A percentile compares a stretch with the other conserved stretches of the same genome.
These are phyloP conservation scores for Bombus fervidus DNA, from an alignment of 1,140 invertebrate genomes.

Conservation along the genomic window DNA sequence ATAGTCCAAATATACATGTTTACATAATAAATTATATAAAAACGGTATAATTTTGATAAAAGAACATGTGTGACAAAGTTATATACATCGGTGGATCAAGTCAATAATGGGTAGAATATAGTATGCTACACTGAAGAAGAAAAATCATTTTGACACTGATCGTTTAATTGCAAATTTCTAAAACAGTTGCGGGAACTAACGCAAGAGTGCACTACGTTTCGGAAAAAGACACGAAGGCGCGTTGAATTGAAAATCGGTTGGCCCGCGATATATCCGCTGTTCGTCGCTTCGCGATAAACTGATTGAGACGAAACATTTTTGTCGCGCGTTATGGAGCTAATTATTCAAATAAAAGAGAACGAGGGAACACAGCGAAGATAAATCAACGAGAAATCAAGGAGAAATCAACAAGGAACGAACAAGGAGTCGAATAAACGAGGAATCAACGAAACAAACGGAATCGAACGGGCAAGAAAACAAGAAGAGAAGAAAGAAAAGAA, in stretches of 20 bases:
- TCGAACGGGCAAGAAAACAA: neutral
- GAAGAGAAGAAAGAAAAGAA: neutral
- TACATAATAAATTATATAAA: conserved; percentile 82
- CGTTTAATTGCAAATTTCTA: conserved; percentile 75
- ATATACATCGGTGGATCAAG: conserved; percentile 79
- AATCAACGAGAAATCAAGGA: neutral
- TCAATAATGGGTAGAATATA: conserved; percentile 67
- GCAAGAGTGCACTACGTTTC: conserved; percentile 71
- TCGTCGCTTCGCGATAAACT: neutral
- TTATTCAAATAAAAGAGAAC: neutral
- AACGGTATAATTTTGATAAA: conserved; percentile 80
- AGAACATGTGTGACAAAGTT: conserved; percentile 76
- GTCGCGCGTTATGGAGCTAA: neutral
- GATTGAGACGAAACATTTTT: neutral
- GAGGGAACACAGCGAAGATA: neutral
- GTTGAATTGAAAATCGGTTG: neutral
- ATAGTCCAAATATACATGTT: conserved; percentile 82
- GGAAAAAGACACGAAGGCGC: conserved; percentile 31
- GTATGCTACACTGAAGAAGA: conserved; percentile 69
- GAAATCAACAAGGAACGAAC: too few species aligned
- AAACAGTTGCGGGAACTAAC: conserved; percentile 80
- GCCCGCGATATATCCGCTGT: neutral
- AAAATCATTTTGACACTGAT: conserved; percentile 70
- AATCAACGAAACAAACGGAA: too few species aligned
- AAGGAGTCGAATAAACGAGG: neutral